Percentiles rank a stretch among this genome's conserved stretches.
These are phyloP conservation scores for Pemphigus obesinymphae DNA, from an alignment of 1,140 invertebrate species.

Conservation along the genomic window DNA sequence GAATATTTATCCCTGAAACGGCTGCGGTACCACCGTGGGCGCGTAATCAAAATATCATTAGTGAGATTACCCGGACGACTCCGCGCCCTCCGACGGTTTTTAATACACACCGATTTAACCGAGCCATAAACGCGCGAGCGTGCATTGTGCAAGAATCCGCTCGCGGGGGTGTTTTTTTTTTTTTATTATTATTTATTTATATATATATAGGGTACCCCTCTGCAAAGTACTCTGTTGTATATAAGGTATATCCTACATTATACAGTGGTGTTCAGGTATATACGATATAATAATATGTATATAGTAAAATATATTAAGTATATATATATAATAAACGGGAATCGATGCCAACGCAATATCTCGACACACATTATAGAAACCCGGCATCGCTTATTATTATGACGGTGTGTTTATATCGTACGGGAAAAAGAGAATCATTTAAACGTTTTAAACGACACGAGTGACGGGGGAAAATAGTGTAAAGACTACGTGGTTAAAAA, in stretches of 20 bases:
- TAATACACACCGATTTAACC: neutral
- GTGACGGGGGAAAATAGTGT: neutral
- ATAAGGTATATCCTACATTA: too few relatives aligned
- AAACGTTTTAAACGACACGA: neutral
- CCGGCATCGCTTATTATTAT: neutral
- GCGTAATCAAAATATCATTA: conserved; percentile 38
- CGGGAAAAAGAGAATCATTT: neutral
- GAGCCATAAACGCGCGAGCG: neutral
- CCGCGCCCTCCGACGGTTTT: neutral
- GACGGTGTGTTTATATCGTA: neutral
- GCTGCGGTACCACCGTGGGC: neutral
- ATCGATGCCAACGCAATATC: conserved; percentile 37
- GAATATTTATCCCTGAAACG: conserved; percentile 23
- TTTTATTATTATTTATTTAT: too few relatives aligned
- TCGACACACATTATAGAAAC: conserved; percentile 9
- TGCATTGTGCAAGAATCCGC: neutral
- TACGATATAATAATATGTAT: neutral
- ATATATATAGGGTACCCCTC: too few relatives aligned
- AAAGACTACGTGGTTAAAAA: too few relatives aligned
- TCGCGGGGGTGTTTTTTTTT: neutral
- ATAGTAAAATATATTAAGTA: neutral
- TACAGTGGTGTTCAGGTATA: too few relatives aligned
- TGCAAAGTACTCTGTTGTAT: too few relatives aligned
- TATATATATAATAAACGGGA: neutral
- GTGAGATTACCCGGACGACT: conserved; percentile 4